These are phyloP conservation scores for Drosophila kurseongensis DNA, from an alignment of 1,140 invertebrate species.

Conservation along the genomic window DNA sequence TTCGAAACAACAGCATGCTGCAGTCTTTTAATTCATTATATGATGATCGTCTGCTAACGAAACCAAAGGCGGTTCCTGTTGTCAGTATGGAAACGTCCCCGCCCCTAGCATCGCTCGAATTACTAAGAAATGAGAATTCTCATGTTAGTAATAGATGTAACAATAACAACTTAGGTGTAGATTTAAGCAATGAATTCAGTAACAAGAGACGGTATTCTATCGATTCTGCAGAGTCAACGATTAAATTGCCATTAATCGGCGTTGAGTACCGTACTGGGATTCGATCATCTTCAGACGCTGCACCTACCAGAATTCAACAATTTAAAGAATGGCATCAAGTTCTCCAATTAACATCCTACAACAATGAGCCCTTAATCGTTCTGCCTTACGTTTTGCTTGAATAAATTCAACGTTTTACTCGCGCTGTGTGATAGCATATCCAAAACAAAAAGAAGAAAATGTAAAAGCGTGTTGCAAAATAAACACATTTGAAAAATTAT, in stretches of 20 bases:
- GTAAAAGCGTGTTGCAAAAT: conserved; percentile 1
- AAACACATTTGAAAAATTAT: background rate
- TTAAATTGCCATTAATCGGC: background rate
- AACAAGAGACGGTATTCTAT: conserved; percentile 3
- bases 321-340: conserved; percentile 94
- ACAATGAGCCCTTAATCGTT: conserved; percentile 91
- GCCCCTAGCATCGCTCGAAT: conserved; percentile 8
- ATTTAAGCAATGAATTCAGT: conserved; percentile 6
- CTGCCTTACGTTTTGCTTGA: conserved; percentile 96
- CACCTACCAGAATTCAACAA: conserved; percentile 55
- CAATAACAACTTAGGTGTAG: conserved; percentile 60
- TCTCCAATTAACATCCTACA: conserved; percentile 88
- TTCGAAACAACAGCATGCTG: conserved; percentile 67
- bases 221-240: background rate
- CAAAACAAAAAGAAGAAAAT: conserved; percentile 5
- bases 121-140: conserved; percentile 42
- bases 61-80: background rate
- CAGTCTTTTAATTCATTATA: conserved; percentile 70
- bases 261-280: conserved; percentile 63
- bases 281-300: conserved; percentile 23
- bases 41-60: conserved; percentile 1
- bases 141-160: conserved; percentile 58
- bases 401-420: conserved; percentile 83
- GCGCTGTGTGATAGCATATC: conserved; percentile 26
- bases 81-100: background rate